Base-by-base conservation (phyloP, 2,113 vertebrate species). In the Petaurus breviceps region DNA sequence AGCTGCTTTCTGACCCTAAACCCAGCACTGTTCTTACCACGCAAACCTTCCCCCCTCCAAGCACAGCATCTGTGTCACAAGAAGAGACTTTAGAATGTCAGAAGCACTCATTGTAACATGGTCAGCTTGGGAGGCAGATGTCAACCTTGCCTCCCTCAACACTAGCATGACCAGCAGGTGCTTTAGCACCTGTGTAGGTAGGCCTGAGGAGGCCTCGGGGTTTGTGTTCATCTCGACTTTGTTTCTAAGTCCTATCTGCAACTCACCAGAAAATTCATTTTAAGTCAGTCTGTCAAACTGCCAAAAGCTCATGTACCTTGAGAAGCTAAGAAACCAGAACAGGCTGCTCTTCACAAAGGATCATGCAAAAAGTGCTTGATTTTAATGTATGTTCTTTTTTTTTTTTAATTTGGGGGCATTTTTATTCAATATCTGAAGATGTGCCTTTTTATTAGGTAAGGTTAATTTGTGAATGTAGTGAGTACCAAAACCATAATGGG, bases 371-470 rank as follows among this genome's bases (percentile, higher is more conserved):
- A 98, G 90, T 97, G 98, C 96, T 97, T 89, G 57, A 97, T 95
- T 96, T 98, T 97, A 97, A 96, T 97, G 94, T 97, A 96, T 97
- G 96, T 96, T 51, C 51, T 51, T 92, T 93, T 97, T 96, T 92
- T 95, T 96, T 94, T 68, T 97, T 97, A 95, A 92, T 96, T 97
- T 98, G 97, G 97, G 97, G 53, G 96, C 93, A 97, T 98, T 98
- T 95, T 97, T 98, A 97, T 96, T 98, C 97, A 98, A 90, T 96
- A 94, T 98, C 98, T 97, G 96, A 99, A 97, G 96, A 99, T 98
- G 98, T 99, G 98, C 98, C 99, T 99, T 99, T 97, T 98, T 98
- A 98, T 97, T 98, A 98, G 98, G 98, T 97, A 96, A 98, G 97
- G 96, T 97, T 95, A 97, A 96, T 97, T 91, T 95, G 97, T 28